Conservation (phyloP, 2,888 invertebrate genomes). For the Drosophila cognata region DNA sequence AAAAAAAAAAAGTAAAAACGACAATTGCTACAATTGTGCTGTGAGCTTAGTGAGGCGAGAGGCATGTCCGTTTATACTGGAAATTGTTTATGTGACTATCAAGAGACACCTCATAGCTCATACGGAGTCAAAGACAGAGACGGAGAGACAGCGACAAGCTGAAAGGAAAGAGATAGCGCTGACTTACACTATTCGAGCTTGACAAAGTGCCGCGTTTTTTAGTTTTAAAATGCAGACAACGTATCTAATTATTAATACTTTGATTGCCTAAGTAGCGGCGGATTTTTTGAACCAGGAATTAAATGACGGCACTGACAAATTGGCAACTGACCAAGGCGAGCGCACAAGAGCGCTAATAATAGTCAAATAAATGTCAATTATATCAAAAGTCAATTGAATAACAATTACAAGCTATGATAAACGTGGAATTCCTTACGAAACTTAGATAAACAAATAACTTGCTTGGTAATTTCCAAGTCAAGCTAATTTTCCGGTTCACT, state of each 20-base stretch:
- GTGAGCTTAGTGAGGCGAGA: conserved; percentile 17
- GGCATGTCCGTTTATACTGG: conserved; percentile 32
- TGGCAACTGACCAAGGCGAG: conserved; percentile 24
- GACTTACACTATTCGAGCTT: not conserved
- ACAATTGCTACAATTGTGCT: conserved; percentile 68
- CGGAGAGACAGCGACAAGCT: not conserved
- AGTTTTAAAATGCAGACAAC: conserved; percentile 75
- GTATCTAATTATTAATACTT: conserved; percentile 77
- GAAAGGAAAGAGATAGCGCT: not conserved
- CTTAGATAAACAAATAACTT: not conserved
- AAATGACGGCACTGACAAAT: conserved; percentile 12
- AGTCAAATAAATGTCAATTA: conserved; percentile 1
- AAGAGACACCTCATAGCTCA: conserved; percentile 68
- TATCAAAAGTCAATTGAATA: not conserved
- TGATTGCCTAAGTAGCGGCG: conserved; percentile 55
- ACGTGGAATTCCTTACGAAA: not conserved
- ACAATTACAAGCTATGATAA: not conserved
- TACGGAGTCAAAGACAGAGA: conserved; percentile 8
- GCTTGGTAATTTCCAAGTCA: too few relatives aligned
- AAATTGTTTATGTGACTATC: conserved; percentile 71
- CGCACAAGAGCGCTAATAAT: not conserved
- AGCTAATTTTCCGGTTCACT: conserved; percentile 37
- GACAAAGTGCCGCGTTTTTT: not conserved
- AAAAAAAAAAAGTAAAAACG: conserved; percentile 36
- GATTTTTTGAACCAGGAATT: conserved; percentile 36